A percentile compares a stretch with the other conserved stretches of the same genome.
These are phyloP conservation scores for Cheilosia soror DNA, from an alignment of 2,888 invertebrate genomes.

Conservation along the genomic window DNA sequence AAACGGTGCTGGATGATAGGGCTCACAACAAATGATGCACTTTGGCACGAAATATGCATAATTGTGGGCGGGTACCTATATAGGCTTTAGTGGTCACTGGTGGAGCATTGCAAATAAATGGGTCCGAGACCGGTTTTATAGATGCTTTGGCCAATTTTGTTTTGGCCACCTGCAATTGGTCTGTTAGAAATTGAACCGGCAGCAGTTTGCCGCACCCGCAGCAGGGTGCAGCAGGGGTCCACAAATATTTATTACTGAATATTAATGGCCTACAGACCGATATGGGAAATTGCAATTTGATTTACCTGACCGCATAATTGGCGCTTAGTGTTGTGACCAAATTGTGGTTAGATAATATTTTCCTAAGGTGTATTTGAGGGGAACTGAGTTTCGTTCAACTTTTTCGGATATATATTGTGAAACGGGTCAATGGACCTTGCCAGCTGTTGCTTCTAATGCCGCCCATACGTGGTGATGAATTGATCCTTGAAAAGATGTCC, in stretches of 20 bases:
- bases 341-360: constrained; percentile 51
- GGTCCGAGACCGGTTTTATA: constrained; percentile 25
- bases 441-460: not conserved
- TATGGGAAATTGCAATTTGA: constrained; percentile 69
- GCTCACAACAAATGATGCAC: constrained; percentile 68
- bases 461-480: too few relatives aligned
- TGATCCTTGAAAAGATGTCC: too few relatives aligned
- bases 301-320: constrained; percentile 74
- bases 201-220: not conserved
- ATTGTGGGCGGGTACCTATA: constrained; percentile 67
- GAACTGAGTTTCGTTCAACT: constrained; percentile 57
- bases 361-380: constrained; percentile 14
- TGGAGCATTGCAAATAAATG: constrained; percentile 70
- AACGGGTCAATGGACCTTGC: constrained; percentile 15
- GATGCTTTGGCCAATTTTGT: constrained; percentile 42
- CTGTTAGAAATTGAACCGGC: constrained; percentile 18
- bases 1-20: not conserved
- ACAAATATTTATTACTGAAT: constrained; percentile 65
- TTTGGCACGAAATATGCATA: constrained; percentile 72
- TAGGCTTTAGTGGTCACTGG: constrained; percentile 71
- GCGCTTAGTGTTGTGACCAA: constrained; percentile 61
- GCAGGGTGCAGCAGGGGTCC: not conserved
- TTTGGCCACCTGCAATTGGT: constrained; percentile 61
- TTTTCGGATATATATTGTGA: not conserved
- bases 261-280: constrained; percentile 63